Conservation (phyloP, 2,888 invertebrate genomes). For the Dicyrtoma fusca region DNA sequence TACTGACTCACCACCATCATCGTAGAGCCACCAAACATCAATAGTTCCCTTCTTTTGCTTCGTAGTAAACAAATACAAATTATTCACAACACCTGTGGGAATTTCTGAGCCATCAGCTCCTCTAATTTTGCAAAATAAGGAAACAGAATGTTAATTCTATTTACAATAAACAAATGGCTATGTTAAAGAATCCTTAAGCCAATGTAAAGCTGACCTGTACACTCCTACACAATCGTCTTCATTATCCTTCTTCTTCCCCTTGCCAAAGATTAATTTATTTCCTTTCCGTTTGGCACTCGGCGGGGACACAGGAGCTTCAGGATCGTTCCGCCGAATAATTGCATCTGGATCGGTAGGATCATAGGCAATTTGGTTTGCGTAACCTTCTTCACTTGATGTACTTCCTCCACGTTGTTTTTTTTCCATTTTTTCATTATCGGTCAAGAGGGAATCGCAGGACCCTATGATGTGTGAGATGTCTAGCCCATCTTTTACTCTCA, state of each 20-base stretch:
- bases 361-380: slow-evolving; percentile 34
- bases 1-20: slow-evolving; percentile 71
- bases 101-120: slow-evolving; percentile 41
- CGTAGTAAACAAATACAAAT: slow-evolving; percentile 66
- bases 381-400: no score
- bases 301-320: not conserved
- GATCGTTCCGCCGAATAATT: not conserved
- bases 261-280: slow-evolving; percentile 37
- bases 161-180: no score
- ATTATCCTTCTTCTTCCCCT: slow-evolving; percentile 29
- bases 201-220: slow-evolving; percentile 34
- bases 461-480: slow-evolving; percentile 59
- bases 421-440: not conserved
- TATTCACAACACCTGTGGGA: slow-evolving; percentile 62
- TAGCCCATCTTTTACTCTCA: slow-evolving; percentile 64
- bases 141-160: no score
- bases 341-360: slow-evolving; percentile 45
- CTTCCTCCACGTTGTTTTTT: no score
- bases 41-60: slow-evolving; percentile 61
- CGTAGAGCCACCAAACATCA: slow-evolving; percentile 67
- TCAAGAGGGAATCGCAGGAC: not conserved
- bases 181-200: no score
- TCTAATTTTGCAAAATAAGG: no score
- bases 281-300: slow-evolving; percentile 16
- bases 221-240: slow-evolving; percentile 32